Percentiles rank a stretch among this genome's conserved stretches.
phyloP scores from a whole-genome alignment of 2,113 vertebrate genomes.

The Mohoua ochrocephala region DNA sequence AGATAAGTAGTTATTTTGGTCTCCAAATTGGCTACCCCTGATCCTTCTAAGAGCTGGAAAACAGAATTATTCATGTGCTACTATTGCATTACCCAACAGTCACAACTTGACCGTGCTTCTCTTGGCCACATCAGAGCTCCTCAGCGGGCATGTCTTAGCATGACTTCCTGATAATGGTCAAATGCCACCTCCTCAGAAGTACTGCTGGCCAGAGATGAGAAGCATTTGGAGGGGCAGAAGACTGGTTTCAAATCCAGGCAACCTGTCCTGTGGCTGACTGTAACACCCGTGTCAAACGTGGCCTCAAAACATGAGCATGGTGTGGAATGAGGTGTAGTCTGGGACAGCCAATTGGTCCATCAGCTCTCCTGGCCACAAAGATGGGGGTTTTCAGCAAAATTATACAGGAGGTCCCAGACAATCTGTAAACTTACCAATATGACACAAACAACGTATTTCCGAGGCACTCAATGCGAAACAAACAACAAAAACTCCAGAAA shows the following conservation, averaged over 20 bases:
- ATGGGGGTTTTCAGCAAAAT: background rate
- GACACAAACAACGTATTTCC: background rate
- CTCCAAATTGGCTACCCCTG: background rate
- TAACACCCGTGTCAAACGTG: background rate
- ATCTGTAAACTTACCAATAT: background rate
- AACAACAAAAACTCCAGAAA: background rate
- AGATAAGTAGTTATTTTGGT: background rate
- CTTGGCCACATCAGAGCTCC: background rate
- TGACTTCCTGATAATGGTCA: background rate
- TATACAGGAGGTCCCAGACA: background rate
- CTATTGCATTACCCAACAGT: background rate
- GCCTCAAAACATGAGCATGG: background rate
- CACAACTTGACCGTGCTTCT: background rate
- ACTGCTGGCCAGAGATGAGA: background rate
- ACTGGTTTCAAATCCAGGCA: background rate
- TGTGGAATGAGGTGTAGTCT: background rate
- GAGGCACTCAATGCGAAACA: background rate
- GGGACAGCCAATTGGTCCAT: background rate
- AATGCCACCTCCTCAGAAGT: background rate
- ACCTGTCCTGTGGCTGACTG: background rate
- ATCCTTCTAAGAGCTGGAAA: background rate
- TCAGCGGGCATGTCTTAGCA: background rate
- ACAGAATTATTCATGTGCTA: background rate
- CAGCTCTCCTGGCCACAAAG: background rate
- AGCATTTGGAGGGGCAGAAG: background rate